Base-by-base conservation (phyloP, 2,888 invertebrate species). In the Noctua janthina region DNA sequence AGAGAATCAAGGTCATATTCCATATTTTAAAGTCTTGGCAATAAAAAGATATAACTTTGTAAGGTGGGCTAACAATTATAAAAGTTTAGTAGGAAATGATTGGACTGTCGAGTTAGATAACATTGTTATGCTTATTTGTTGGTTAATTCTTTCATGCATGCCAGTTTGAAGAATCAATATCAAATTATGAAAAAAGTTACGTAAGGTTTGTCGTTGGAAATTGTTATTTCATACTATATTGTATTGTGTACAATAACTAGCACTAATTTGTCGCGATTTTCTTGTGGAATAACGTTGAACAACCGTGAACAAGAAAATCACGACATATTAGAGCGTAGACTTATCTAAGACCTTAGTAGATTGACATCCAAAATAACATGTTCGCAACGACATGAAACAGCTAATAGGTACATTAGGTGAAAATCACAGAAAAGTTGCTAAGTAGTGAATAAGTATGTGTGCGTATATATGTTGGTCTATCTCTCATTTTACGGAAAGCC, bases 1-100 rank as follows among this genome's bases (percentile, higher is more conserved):
- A 73, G n/a, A 51, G 29, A 76, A 81, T 78, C 54, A 86, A 87
- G 86, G 86, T 67, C 71, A 67, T 85, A 83, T 43, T 87, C 75
- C 70, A 77, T 81, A 74, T 84, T 82, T 74, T 66, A 74, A 78
- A 87, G 64, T 68, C 78, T 83, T 54, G 67, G 79, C 49, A 79
- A 80, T 81, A 83, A 85, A 76, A 71, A 70, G 54, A 74, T 84
- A 75, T 72, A 49, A 75, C 54, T 73, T 46, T 29, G 62, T 15
- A 39, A 11, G 23, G 49, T 87, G 75, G 68, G 64, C 73, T 49
- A 73, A 84, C 75, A 77, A 49, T 71, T 68, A 72, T 59, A 68
- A 76, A 79, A 73, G 67, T 76, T 77, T 59, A 79, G 69, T 68
- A 74, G 62, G 49, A 84, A 87, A 79, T 77, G 76, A 74, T 85